A percentile compares a stretch with the other conserved stretches of the same genome.
Conservation (phyloP, 2,888 invertebrate species). For the Thelaira solivaga region DNA sequence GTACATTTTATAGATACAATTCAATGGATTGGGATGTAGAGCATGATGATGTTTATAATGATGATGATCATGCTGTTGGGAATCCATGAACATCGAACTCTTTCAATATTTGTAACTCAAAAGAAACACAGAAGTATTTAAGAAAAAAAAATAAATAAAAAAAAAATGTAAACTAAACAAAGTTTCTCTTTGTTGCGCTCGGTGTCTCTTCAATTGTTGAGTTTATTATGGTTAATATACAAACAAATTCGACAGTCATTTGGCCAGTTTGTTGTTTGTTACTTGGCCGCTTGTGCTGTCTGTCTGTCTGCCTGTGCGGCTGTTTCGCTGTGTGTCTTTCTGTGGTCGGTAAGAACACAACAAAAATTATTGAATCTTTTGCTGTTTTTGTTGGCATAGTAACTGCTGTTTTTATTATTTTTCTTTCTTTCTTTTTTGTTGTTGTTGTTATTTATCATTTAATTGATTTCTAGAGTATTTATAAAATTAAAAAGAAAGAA, state of each 20-base stretch:
- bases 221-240: slow-evolving; percentile 26
- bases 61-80: slow-evolving; percentile 21
- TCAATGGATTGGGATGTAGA: slow-evolving; percentile 4
- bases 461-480: slow-evolving; percentile 59
- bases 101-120: slow-evolving; percentile 44
- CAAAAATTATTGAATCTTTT: slow-evolving; percentile 39
- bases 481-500: slow-evolving; percentile 38
- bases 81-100: slow-evolving; percentile 48
- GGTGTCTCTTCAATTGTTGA: slow-evolving; percentile 19
- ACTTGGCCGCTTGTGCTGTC: slow-evolving; percentile 13
- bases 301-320: slow-evolving; percentile 2
- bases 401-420: slow-evolving; percentile 45
- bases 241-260: slow-evolving; percentile 16
- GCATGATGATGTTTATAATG: neutral
- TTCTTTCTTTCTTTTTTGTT: slow-evolving; percentile 39
- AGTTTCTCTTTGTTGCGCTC: too few species aligned
- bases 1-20: slow-evolving; percentile 4
- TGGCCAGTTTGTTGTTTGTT: neutral
- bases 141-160: neutral
- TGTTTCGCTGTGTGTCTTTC: slow-evolving; percentile 13
- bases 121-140: slow-evolving; percentile 37
- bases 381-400: slow-evolving; percentile 25
- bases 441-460: slow-evolving; percentile 54
- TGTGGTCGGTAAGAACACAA: slow-evolving; percentile 47
- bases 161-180: neutral